Base-by-base conservation (phyloP, 2,113 vertebrate genomes). In the Shinisaurus crocodilurus region DNA sequence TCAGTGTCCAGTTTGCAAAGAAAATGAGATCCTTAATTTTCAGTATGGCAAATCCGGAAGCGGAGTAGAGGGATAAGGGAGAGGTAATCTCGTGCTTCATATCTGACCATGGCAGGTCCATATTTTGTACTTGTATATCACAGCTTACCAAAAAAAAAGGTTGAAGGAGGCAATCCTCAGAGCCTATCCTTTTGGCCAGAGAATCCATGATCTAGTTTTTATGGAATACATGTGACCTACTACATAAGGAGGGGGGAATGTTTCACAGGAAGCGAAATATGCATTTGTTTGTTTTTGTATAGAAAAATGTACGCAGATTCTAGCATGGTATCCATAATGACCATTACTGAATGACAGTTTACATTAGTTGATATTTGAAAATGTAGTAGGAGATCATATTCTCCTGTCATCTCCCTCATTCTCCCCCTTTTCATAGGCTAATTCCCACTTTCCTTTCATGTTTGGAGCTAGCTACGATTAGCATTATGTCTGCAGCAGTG, bases 1-100 rank as follows among this genome's bases (percentile, higher is more conserved):
- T 45, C 18, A 85, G 27, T 83, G 40, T 57, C 37, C 89, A 89
- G 23, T 34, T 90, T 93, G 70, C 37, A 90, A 80, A 87, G 86
- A 57, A 75, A 89, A 75, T n/a, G 0, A 54, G 7, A 77, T 29
- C 8, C 4, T 29, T 70, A 23, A 25, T 0, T 60, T 29, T 37
- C 40, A 87, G 32, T 82, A 37, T 82, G n/a, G 34, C 54, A 82
- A 54, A 60, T n/a, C 2, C 23, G 34, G 79, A 25, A 25, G 23
- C n/a, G 43, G 37, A 25, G 23, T 57, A 57, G 15, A 82, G 3
- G 48, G 79, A n/a, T 29, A n/a, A 57, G 32, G 13, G 54, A 63
- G 57, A 82, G 48, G 48, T 20, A n/a, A 34, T 34, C 34, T 82
- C 8, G 63, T 63, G 40, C 23, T 82, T 63, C 57, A 63, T 63